A percentile compares a stretch with the other conserved stretches of the same genome.
phyloP scores from a whole-genome alignment of 53 echinoderm and acorn worm species.

The Antedon mediterranea region DNA sequence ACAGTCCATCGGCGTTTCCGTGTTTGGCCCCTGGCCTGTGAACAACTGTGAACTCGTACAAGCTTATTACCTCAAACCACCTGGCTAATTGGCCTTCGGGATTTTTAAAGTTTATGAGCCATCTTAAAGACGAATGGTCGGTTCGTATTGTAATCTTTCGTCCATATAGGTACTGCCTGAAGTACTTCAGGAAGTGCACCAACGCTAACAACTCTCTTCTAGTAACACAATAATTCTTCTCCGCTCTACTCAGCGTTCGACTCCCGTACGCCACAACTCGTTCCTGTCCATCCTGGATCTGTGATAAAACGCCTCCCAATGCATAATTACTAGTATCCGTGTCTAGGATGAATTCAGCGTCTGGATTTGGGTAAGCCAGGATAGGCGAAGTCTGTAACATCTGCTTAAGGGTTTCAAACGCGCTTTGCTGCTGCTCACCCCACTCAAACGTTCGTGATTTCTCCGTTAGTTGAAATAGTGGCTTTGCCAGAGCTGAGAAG shows the following conservation, averaged over 20 bases:
- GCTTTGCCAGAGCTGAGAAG: slow-evolving; percentile 18
- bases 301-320: not conserved
- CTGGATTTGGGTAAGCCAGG: slow-evolving; percentile 9
- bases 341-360: slow-evolving; percentile 1
- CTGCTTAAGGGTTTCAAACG: slow-evolving; percentile 16
- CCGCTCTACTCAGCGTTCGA: not conserved
- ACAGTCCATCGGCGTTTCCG: not conserved
- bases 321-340: slow-evolving; percentile 1
- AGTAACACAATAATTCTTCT: slow-evolving; percentile 1
- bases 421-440: slow-evolving; percentile 5
- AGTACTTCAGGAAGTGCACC: not conserved
- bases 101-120: slow-evolving; percentile 11
- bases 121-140: slow-evolving; percentile 22
- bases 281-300: not conserved
- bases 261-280: not conserved
- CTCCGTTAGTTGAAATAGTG: slow-evolving; percentile 17
- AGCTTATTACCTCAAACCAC: not conserved
- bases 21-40: not conserved
- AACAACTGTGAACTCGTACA: not conserved
- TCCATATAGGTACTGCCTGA: slow-evolving; percentile 4
- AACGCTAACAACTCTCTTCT: not conserved
- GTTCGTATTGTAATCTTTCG: slow-evolving; percentile 1
- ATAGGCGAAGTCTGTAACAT: slow-evolving; percentile 4
- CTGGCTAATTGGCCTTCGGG: not conserved
- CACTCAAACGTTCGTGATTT: slow-evolving; percentile 9